Base-by-base conservation (phyloP, 2,797 vertebrate species). In the Somateria mollissima region DNA sequence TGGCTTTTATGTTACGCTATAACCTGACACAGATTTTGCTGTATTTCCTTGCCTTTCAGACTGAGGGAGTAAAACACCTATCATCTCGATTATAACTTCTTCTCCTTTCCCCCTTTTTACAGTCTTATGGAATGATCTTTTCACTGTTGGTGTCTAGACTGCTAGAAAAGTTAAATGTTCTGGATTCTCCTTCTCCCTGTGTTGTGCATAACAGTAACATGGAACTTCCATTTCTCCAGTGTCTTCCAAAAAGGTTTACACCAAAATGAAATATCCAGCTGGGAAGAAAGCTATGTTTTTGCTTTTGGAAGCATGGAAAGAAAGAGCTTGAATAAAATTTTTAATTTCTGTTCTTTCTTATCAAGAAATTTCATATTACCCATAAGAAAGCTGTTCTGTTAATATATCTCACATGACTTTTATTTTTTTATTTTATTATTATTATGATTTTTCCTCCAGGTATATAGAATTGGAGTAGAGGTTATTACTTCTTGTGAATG, bases 11-110 rank as follows among this genome's bases (percentile, higher is more conserved):
- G 0, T 25, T 54, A 5, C 0, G 0, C 37, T 85, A 27, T 88
- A 87, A 86, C 32, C 11, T 56, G 61, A 64, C 88, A 85, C 3
- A 81, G 54, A 72, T 92, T 95, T 88, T 95, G 51, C n/a, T 60
- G 27, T 75, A 81, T 94, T 95, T 91, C n/a, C n/a, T 66, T 70
- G 30, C 17, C 58, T 84, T 78, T 81, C 49, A 73, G 57, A 75
- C 5, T 41, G n/a, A 87, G 7, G 30, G 57, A 94, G 67, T 60
- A 95, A 94, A 92, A 28, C 24, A 79, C 5, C 4, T 58, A 72
- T 39, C 62, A 36, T 8, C 58, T 71, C 5, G 70, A 67, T 84
- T 89, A 43, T 45, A 80, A 77, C 25, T 79, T 87, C 9, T 91
- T 58, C 21, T 87, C 19, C 24, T 41, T 9, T 49, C 8, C 24